Evolutionary conservation across 2,888 invertebrate genomes (phyloP).

Genomic region (Xestia xanthographa): DNA sequence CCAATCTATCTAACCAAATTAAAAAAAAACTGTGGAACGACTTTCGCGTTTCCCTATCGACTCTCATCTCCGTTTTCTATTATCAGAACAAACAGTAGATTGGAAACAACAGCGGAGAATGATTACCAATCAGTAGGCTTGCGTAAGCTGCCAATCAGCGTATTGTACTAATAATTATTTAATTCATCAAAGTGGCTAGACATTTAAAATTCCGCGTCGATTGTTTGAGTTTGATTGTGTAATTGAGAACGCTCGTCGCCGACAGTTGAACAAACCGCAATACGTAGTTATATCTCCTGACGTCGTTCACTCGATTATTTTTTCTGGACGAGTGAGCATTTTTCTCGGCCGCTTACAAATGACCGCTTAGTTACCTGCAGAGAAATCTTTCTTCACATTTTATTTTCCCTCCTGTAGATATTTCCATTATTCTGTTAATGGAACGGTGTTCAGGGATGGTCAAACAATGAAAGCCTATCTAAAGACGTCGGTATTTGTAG

Average conservation of each 20-base stretch:
- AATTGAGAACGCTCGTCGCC: conserved; percentile 39
- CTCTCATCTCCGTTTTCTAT: conserved; percentile 38
- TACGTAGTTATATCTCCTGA: conserved; percentile 59
- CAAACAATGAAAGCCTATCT: conserved; percentile 82
- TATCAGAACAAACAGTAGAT: conserved; percentile 55
- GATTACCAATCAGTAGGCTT: conserved; percentile 54
- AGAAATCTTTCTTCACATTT: conserved; percentile 85
- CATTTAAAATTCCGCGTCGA: conserved; percentile 44
- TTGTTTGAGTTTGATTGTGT: conserved; percentile 52
- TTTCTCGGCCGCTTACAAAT: conserved; percentile 88
- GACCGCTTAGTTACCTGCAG: conserved; percentile 85
- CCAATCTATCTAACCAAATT: conserved; percentile 5
- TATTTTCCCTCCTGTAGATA: conserved; percentile 84
- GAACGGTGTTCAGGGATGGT: conserved; percentile 82
- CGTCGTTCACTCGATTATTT: conserved; percentile 81
- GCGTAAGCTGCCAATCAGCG: conserved; percentile 53
- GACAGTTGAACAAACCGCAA: conserved; percentile 42
- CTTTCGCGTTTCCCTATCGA: conserved; percentile 30
- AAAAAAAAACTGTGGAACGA: conserved; percentile 14
- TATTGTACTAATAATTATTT: conserved; percentile 61
- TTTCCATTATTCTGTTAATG: conserved; percentile 88
- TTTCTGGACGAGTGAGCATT: conserved; percentile 86
- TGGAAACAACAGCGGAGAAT: conserved; percentile 49
- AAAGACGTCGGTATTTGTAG: conserved; percentile 72
- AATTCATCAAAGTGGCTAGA: conserved; percentile 59